Evolutionary conservation across 2,797 vertebrate species (phyloP).

Genomic region (Falco peregrinus): DNA sequence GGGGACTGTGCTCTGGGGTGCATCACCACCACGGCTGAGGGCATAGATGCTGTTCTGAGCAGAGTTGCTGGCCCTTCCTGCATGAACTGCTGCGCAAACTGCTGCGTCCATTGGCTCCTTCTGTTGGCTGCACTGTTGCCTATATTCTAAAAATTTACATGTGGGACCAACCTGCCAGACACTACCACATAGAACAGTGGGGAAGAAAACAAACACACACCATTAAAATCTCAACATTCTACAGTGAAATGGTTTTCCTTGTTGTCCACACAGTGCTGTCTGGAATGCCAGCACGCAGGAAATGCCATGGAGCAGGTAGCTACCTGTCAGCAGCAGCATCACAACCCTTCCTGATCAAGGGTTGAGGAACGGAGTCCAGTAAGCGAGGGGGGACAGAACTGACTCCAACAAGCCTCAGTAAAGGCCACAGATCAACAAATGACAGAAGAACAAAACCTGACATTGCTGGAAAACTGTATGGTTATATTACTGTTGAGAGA

Average conservation of each 20-base stretch:
- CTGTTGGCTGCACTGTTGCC: neutral
- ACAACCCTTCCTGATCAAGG: fast-evolving
- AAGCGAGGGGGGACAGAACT: neutral
- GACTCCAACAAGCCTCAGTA: neutral
- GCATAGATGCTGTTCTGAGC: neutral
- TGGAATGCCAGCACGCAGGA: neutral
- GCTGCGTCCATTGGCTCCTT: neutral
- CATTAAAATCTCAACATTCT: neutral
- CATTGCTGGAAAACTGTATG: neutral
- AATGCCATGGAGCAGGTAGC: neutral
- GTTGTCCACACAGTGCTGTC: neutral
- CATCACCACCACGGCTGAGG: neutral
- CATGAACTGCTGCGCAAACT: neutral
- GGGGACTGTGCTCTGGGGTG: neutral
- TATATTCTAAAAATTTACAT: neutral
- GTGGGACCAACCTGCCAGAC: neutral
- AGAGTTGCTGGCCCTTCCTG: neutral
- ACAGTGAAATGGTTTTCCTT: neutral
- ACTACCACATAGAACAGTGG: neutral
- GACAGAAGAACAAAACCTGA: neutral
- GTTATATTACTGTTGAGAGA: neutral
- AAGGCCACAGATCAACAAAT: neutral
- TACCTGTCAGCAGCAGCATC: neutral
- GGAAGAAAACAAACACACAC: neutral
- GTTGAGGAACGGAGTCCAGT: neutral